Conservation (phyloP, 2,888 invertebrate species). For the Neoaliturus tenellus region DNA sequence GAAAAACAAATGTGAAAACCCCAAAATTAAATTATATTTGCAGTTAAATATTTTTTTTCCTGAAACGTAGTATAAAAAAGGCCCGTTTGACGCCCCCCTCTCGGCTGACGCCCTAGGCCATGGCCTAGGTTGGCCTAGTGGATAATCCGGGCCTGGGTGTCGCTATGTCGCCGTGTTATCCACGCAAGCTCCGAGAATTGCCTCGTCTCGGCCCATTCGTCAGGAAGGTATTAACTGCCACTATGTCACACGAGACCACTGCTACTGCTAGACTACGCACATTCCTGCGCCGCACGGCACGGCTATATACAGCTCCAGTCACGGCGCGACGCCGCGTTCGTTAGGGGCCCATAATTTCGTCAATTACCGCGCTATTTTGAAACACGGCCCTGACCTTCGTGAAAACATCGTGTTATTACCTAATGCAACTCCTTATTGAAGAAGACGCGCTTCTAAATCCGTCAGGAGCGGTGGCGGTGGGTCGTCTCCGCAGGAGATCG, state of each 20-base stretch:
- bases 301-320: neutral
- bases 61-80: too few relatives aligned
- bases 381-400: slow-evolving; percentile 6
- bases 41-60: too few relatives aligned
- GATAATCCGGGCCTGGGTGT: too few relatives aligned
- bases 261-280: neutral
- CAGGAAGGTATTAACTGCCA: neutral
- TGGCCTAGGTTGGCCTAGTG: too few relatives aligned
- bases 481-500: too few relatives aligned
- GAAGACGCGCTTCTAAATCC: too few relatives aligned
- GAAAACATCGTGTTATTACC: neutral
- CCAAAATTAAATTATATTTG: too few relatives aligned
- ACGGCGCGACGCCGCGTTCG: neutral
- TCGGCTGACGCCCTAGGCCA: too few relatives aligned
- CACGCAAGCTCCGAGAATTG: neutral
- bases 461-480: too few relatives aligned
- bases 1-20: too few relatives aligned
- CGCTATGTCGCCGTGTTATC: neutral
- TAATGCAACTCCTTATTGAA: neutral
- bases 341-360: neutral
- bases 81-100: too few relatives aligned
- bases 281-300: neutral
- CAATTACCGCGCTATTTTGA: slow-evolving; percentile 8
- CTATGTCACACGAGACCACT: neutral
- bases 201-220: neutral